Conservation (phyloP, 2,113 vertebrate species). For the Tichodroma muraria region DNA sequence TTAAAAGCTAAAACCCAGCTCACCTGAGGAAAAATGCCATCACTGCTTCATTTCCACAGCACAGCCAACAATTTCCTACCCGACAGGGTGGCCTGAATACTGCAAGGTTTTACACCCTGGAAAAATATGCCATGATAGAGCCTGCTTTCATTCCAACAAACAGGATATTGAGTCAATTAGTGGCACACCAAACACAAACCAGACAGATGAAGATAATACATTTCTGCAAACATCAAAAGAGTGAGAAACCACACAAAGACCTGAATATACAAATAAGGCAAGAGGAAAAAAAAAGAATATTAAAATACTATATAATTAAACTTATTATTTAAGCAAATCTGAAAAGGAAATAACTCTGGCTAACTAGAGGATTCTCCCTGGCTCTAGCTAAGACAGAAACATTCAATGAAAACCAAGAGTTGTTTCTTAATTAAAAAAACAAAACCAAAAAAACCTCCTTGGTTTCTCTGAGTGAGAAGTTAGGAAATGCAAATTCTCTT, state of each 20-base stretch:
- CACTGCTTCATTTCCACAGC: not conserved
- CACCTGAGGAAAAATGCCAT: not conserved
- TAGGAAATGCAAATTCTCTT: conserved; percentile 14
- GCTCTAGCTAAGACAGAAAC: not conserved
- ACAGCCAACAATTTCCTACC: not conserved
- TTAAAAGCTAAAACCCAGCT: not conserved
- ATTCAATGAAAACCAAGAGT: not conserved
- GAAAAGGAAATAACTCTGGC: not conserved
- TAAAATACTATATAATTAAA: conserved; percentile 2
- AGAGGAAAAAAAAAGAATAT: not conserved
- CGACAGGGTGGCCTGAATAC: not conserved
- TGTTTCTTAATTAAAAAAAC: conserved; percentile 6
- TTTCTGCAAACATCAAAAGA: conserved; percentile 63
- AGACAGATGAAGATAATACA: conserved; percentile 64
- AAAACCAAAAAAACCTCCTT: not conserved
- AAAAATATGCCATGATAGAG: not conserved
- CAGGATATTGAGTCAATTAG: conserved; percentile 61
- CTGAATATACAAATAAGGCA: conserved; percentile 20
- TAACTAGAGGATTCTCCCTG: conserved; percentile 6
- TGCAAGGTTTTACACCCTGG: conserved; percentile 19
- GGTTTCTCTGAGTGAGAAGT: not conserved
- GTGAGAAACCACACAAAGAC: conserved; percentile 45
- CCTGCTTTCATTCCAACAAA: not conserved
- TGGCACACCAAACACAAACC: conserved; percentile 53
- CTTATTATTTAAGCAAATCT: conserved; percentile 5